Evolutionary conservation across 1,140 invertebrate species (phyloP).

Genomic region (Micrasema minimum): DNA sequence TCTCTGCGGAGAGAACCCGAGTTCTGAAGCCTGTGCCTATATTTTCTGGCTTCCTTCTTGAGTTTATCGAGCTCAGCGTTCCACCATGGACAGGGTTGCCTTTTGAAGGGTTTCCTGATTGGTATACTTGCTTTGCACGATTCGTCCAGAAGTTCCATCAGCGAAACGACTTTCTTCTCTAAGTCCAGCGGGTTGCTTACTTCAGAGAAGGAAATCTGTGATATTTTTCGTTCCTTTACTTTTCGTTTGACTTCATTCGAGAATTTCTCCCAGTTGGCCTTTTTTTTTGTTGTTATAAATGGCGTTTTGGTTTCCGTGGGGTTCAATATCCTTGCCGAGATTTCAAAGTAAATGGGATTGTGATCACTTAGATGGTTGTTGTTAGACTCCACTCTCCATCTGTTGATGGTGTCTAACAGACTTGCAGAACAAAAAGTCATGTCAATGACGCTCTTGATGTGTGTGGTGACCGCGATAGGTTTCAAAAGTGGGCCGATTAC

Average conservation of each 20-base stretch:
- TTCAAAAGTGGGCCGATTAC: too few species aligned
- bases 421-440: too few species aligned
- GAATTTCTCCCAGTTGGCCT: not conserved
- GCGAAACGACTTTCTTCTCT: not conserved
- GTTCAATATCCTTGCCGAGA: not conserved
- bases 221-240: not conserved
- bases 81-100: not conserved
- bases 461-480: too few species aligned
- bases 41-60: not conserved
- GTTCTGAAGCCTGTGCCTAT: not conserved
- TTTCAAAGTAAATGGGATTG: not conserved
- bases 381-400: too few species aligned
- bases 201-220: not conserved
- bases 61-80: not conserved
- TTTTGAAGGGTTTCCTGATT: not conserved
- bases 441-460: too few species aligned
- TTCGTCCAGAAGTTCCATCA: not conserved
- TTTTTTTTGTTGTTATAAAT: not conserved
- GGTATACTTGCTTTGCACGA: not conserved
- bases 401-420: too few species aligned
- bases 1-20: not conserved
- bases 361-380: not conserved
- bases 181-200: not conserved
- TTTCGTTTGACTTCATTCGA: not conserved
- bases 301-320: not conserved